Conservation (phyloP, 2,888 invertebrate species). For the Hesperia comma region DNA sequence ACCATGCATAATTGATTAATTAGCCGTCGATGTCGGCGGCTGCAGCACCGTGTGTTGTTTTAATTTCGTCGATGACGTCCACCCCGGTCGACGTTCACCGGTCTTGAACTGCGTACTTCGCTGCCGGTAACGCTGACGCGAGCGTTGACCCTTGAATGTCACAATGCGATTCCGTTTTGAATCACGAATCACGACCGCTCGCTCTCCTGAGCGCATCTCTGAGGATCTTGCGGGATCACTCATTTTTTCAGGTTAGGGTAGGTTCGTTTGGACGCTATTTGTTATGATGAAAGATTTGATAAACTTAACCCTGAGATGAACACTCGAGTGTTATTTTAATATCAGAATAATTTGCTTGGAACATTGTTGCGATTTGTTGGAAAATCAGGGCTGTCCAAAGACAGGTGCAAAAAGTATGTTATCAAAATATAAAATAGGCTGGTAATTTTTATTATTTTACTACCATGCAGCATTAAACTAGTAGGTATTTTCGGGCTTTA, state of each 20-base stretch:
- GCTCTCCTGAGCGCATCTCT: slow-evolving; percentile 44
- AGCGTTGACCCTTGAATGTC: slow-evolving; percentile 72
- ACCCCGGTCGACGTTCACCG: slow-evolving; percentile 46
- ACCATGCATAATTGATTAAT: slow-evolving; percentile 38
- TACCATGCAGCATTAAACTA: too few species aligned
- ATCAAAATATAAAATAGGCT: too few species aligned
- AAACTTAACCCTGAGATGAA: too few species aligned
- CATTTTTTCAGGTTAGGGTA: not conserved
- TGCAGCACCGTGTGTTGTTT: slow-evolving; percentile 59
- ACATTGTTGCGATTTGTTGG: too few species aligned
- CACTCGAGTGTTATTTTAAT: too few species aligned
- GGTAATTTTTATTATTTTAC: too few species aligned
- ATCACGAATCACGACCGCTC: slow-evolving; percentile 53
- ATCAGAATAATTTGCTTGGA: too few species aligned
- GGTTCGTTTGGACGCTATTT: not conserved
- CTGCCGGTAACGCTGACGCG: slow-evolving; percentile 57
- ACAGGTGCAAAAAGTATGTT: too few species aligned
- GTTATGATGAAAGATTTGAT: too few species aligned
- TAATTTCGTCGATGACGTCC: slow-evolving; percentile 74
- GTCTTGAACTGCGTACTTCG: slow-evolving; percentile 62
- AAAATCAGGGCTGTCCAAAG: too few species aligned
- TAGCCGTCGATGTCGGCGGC: slow-evolving; percentile 47
- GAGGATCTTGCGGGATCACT: not conserved
- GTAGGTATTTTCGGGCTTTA: too few species aligned
- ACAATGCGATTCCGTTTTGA: slow-evolving; percentile 65